Evolutionary conservation across 2,797 vertebrate genomes (phyloP), one percentile per base, ranked within the genome.

Genomic region (Myotis pilosus): DNA sequence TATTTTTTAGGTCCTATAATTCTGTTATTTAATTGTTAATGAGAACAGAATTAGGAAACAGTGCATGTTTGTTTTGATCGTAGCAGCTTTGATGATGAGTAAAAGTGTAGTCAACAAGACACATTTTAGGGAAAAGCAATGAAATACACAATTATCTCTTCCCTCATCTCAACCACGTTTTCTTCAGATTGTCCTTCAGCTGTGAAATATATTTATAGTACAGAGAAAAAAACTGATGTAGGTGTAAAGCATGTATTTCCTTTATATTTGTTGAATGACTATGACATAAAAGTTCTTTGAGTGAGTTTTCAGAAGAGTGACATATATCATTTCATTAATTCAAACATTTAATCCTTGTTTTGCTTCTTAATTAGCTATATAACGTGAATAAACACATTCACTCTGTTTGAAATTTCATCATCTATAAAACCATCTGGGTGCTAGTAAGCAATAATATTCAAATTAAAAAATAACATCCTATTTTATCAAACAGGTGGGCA

Each of bases 331-430:
- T 94, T 83, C 23, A 76, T 74, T 89, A 93, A 68, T 22, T 83
- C 20, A 22, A 92, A 75, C 10, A 30, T 82, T 93, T 33, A 55
- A 83, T 87, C 3, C 3, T 84, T 66, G 1, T 44, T 88, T 44
- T 93, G 4, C 8, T 94, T 86, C 64, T 75, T 69, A 88, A 80
- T 88, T 92, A 91, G 36, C 44, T 95, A 8, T 69, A 69, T 87
- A 60, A 66, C 38, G 79, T 76, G 10, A 38, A 5, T 75, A 89
- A 94, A 75, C 5, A 72, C 38, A 85, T 36, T 88, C 44, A 89
- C 11, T 87, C 2, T 75, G 8, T 13, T 57, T 93, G 86, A 55
- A 38, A 3, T 88, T 89, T n/a, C 17, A 36, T 84, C 60, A 51
- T 76, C 66, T 95, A 69, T 90, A 87, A 90, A 87, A 92, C 28